Conservation (phyloP, 2,113 vertebrate genomes). For the Corydoras maculifer region DNA sequence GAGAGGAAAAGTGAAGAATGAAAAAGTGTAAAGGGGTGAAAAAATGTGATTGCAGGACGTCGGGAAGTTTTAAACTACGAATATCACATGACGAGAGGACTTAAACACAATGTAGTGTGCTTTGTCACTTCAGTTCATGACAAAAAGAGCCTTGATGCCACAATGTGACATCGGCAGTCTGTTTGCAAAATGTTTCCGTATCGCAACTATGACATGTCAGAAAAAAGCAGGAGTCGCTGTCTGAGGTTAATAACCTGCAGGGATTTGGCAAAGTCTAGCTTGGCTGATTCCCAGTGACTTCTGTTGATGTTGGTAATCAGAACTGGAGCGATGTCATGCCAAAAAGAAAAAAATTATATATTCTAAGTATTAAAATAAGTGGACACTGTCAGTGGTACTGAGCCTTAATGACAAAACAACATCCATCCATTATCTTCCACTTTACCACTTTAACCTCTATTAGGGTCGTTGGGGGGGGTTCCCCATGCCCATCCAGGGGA, state of each 20-base stretch:
- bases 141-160: no score
- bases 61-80: neutral
- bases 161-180: no score
- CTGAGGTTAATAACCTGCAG: constrained; percentile 19
- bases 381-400: constrained; percentile 37
- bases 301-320: neutral
- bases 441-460: no score
- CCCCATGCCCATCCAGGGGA: no score
- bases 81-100: neutral
- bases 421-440: no score
- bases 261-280: neutral
- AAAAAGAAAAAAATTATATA: constrained; percentile 11
- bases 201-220: no score
- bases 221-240: neutral
- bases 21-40: neutral
- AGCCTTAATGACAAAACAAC: constrained; percentile 28
- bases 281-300: neutral
- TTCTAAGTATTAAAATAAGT: constrained; percentile 11
- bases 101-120: neutral
- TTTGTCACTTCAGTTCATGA: no score
- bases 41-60: neutral
- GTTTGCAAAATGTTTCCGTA: no score
- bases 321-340: neutral
- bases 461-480: no score
- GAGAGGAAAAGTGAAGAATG: neutral